Base-by-base conservation (phyloP, 2,113 vertebrate genomes). In the Trogon surrucura region DNA sequence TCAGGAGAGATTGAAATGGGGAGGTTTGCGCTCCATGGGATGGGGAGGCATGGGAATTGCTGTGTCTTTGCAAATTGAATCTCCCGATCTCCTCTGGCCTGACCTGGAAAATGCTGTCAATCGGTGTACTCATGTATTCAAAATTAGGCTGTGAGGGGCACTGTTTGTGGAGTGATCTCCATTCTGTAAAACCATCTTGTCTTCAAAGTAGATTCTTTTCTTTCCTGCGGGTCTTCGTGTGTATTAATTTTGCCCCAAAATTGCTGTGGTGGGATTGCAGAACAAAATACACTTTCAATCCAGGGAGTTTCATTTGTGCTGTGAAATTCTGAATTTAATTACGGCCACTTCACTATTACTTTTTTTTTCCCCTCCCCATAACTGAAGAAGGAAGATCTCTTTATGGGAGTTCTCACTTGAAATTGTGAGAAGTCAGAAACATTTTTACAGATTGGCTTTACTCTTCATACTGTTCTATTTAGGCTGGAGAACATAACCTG, bases 51-150 rank as follows among this genome's bases (percentile, higher is more conserved):
- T 93, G 93, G 95, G 89, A 97, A 77, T 83, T 94, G 44, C 83
- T 95, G 51, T 92, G 81, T 70, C 74, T 92, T 84, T 97, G 96
- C 88, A 89, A 82, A 95, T 92, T 87, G 72, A 36, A 61, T 95
- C 65, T 67, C 94, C 16, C 1, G 80, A 48, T 96, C 85, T 97
- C 74, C 34, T 90, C 2, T 79, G 87, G 56, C 94, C 78, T 95
- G 38, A 95, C 53, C 95, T 94, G 83, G 89, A 96, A 97, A 96
- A 96, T 88, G 77, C 75, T 90, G 64, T 82, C 83, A 48, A 78
- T 95, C 64, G 17, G 41, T 18, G 30, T 95, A 44, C 85, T 96
- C 92, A 90, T 91, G 80, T 93, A 92, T 85, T 93, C 82, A 96
- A 96, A 60, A 29, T 93, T 93, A 91, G 88, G n/a, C 69, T 82